These are phyloP conservation scores for Pyrochroa serraticornis DNA, from an alignment of 2,888 invertebrate species.

Conservation along the genomic window DNA sequence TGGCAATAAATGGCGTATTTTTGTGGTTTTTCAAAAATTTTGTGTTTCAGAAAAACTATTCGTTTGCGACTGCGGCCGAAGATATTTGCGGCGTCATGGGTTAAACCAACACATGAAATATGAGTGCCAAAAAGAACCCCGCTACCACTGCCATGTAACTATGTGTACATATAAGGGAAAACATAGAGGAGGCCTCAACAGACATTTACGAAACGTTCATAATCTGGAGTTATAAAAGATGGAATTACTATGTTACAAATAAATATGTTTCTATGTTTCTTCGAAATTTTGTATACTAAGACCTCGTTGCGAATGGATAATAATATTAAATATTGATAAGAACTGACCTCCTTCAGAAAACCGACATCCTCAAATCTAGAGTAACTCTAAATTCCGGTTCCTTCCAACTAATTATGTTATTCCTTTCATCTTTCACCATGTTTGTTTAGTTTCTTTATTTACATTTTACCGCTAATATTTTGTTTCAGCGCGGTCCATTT, in stretches of 20 bases:
- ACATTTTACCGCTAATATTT: slow-evolving; percentile 2
- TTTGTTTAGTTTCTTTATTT: neutral
- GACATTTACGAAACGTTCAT: slow-evolving; percentile 27
- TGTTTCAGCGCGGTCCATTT: slow-evolving; percentile 20
- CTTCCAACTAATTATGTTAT: too few species aligned
- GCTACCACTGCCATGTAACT: slow-evolving; percentile 27
- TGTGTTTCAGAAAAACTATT: neutral
- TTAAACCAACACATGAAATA: slow-evolving; percentile 33
- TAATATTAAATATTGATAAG: neutral
- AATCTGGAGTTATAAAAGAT: slow-evolving; percentile 36
- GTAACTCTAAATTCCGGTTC: too few species aligned
- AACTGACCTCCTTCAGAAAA: too few species aligned
- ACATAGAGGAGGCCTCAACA: slow-evolving; percentile 43
- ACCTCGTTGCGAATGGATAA: neutral
- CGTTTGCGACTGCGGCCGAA: slow-evolving; percentile 19
- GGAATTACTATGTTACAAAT: neutral
- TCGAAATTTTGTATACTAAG: too few species aligned
- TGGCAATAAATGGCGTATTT: too few species aligned
- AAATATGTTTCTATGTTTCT: too few species aligned
- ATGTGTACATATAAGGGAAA: slow-evolving; percentile 41
- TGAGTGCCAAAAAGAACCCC: slow-evolving; percentile 36
- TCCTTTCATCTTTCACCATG: too few species aligned
- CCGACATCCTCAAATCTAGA: too few species aligned
- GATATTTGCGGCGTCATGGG: too few species aligned
- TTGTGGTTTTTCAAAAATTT: too few species aligned